Evolutionary conservation across 2,888 invertebrate species (phyloP).

Genomic region (Strigamia maritima): DNA sequence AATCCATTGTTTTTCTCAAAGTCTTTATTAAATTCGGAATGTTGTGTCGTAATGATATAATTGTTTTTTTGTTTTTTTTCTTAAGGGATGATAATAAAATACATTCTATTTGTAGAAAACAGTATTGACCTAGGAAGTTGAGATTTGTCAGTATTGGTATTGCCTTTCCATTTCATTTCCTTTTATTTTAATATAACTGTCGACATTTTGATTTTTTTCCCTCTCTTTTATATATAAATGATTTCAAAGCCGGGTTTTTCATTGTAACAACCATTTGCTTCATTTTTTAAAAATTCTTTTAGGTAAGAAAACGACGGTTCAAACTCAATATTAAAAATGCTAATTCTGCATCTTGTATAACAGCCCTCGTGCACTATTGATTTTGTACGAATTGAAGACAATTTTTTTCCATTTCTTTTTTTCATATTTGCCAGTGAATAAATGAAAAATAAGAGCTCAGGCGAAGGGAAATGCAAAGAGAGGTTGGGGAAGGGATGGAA

Average conservation of each 20-base stretch:
- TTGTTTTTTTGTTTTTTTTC: background rate
- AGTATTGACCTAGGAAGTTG: background rate
- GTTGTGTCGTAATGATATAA: background rate
- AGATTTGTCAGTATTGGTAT: background rate
- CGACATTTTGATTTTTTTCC: background rate
- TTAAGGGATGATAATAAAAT: background rate
- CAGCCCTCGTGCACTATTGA: slow-evolving; percentile 19
- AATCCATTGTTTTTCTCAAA: background rate
- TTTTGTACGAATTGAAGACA: slow-evolving; percentile 25
- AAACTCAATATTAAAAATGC: slow-evolving; percentile 32
- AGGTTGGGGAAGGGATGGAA: background rate
- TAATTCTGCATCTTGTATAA: slow-evolving; percentile 31
- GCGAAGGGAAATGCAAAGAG: slow-evolving; percentile 29
- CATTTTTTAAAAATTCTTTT: background rate
- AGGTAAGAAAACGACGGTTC: slow-evolving; percentile 5
- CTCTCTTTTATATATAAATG: background rate
- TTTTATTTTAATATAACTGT: slow-evolving; percentile 10
- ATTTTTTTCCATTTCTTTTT: slow-evolving; percentile 8
- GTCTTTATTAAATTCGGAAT: background rate
- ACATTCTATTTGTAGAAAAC: background rate
- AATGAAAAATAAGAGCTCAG: slow-evolving; percentile 21
- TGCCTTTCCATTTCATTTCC: slow-evolving; percentile 4
- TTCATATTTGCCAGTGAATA: slow-evolving; percentile 34
- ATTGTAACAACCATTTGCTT: background rate
- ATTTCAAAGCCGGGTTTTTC: background rate